These are phyloP conservation scores for Desmodus rotundus DNA, from an alignment of 2,113 vertebrate species.

Conservation along the genomic window DNA sequence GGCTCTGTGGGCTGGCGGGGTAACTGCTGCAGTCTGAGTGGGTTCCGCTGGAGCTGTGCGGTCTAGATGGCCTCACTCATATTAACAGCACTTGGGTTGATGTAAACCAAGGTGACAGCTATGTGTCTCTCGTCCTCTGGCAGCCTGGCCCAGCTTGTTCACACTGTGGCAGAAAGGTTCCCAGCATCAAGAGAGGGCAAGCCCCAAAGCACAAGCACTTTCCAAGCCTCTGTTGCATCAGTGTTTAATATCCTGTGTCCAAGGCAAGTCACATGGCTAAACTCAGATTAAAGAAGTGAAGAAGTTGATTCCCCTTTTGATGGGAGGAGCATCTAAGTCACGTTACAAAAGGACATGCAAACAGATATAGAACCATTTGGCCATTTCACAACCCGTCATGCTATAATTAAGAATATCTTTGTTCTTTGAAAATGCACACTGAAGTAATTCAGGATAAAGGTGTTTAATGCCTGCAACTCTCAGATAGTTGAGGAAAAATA, in stretches of 20 bases:
- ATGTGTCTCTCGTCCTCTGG: not conserved
- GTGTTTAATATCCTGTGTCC: not conserved
- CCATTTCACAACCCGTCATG: not conserved
- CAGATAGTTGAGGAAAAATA: not conserved
- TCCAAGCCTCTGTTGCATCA: not conserved
- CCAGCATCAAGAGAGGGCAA: not conserved
- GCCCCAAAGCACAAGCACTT: not conserved
- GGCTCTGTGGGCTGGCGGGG: not conserved
- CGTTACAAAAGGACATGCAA: not conserved
- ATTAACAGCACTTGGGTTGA: not conserved
- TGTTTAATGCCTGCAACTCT: not conserved
- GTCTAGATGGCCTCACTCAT: not conserved
- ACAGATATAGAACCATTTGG: not conserved
- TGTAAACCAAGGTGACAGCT: not conserved
- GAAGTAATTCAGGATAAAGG: not conserved
- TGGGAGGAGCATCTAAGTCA: not conserved
- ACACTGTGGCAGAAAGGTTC: not conserved
- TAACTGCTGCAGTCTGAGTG: not conserved
- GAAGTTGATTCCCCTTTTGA: not conserved
- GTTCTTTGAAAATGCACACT: not conserved
- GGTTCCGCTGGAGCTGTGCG: not conserved
- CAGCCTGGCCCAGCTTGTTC: not conserved
- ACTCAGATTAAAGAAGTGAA: not conserved
- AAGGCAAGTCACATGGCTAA: not conserved
- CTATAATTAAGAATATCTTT: not conserved